Evolutionary conservation across 2,113 vertebrate genomes (phyloP), one percentile per base, ranked within the genome.

Genomic region (Grus americana): DNA sequence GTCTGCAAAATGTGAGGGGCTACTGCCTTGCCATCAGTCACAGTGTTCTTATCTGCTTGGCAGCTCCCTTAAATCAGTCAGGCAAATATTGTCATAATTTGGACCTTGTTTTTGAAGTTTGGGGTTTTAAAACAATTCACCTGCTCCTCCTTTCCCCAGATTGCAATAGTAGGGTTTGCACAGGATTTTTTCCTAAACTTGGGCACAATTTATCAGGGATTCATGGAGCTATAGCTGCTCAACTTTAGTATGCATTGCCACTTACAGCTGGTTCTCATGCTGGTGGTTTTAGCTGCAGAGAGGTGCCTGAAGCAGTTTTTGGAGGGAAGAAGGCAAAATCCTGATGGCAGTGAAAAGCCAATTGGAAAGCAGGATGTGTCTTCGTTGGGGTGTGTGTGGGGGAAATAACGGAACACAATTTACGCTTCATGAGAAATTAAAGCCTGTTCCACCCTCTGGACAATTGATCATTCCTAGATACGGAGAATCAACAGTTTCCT

Each of bases 401-500:
- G 73, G 52, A 79, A 94, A 94, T 83, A 94, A 81, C 46, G 9
- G 91, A 92, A 90, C 90, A 88, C 6, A 2, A 58, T 70, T 96
- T 94, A 93, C 3, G 81, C 93, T 94, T 49, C 84, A 47, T 19
- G 58, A 96, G 82, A 68, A 93, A 96, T 92, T 79, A 92, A 94
- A 94, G 65, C 29, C 76, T 17, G 96, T 95, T 92, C 97, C 96
- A 79, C 96, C 94, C 96, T 95, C 34, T 5, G 85, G 63, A 96
- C 96, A 96, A 96, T 94, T 92, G 97, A 92, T 93, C 90, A 78
- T 93, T 91, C 91, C 80, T 93, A 95, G 96, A 96, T 96, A 87
- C 18, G 6, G 84, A 71, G 91, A 90, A 91, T 96, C 92, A 87
- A 95, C 55, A 81, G 96, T 93, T 98, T 98, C 97, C 97, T 97